Base-by-base conservation (phyloP, 2,888 invertebrate species). In the Argyra leucocephala region DNA sequence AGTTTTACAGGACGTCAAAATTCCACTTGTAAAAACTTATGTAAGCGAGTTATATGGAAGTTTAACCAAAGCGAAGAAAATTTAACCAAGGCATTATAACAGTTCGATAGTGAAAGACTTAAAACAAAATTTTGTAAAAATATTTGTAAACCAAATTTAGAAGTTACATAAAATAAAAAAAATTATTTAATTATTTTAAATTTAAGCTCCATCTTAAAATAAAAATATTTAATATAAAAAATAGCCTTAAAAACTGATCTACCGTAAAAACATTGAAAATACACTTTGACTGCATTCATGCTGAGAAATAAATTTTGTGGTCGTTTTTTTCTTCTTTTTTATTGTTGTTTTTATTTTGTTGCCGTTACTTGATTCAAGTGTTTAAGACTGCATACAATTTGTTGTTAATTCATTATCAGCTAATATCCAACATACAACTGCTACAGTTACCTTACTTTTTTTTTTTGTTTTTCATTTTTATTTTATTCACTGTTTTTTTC, bases 361-460 rank as follows among this genome's bases (percentile, higher is more conserved):
- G 48, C 18, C 18, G 48, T 48, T 48, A 5, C 9, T 48, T 48
- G 10, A 31, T 48, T 48, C 9, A 48, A 48, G 48, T 48, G 48
- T 48, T 48, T 48, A 48, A 48, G 48, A 48, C 18, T 48, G 48
- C 48, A 48, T 48, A 48, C n/a, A 48, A 48, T 48, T 48, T 48
- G 48, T 48, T 48, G 48, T 48, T 48, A 48, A 48, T 48, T 48
- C 48, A 48, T 48, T 48, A 48, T 48, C 48, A 48, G 48, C 48
- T 48, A n/a, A 48, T 48, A 48, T n/a, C 48, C 48, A 48, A 48
- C 48, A 48, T 48, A n/a, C n/a, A 48, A 48, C 48, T 18, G 48
- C 5, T 48, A 48, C 48, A 48, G n/a, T 48, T 48, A 18, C 5
- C 48, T 48, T 48, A 31, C 3, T 10, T 31, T 31, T 31, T 26